Evolutionary conservation across 2,888 invertebrate genomes (phyloP), one percentile per base, ranked within the genome.

Genomic region (Cybosia mesomella): DNA sequence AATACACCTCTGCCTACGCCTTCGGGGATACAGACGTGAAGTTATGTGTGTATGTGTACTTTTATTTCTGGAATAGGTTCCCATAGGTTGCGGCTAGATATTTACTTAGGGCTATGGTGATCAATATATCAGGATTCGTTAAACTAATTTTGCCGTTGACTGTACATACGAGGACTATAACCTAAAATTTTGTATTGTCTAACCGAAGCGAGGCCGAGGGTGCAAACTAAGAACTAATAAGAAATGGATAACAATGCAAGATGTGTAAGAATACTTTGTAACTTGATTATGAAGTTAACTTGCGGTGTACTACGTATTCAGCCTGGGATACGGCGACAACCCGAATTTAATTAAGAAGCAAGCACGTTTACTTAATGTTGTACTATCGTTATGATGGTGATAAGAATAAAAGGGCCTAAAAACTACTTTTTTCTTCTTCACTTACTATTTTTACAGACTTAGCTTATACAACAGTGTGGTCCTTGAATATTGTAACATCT

Each of bases 271-370:
- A 66, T 53, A 63, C 39, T n/a, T 39, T 24, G 63, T 55, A 73
- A 78, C 63, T 76, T 79, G 59, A 77, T 79, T 77, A 79, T 68
- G 69, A 73, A 79, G 75, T 80, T 79, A 70, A 69, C 43, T 18
- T 43, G 43, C 13, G 5, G 64, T n/a, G 58, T 68, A 64, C 54
- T 58, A 72, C 77, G 77, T 79, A 76, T 68, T 55, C 18, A 24
- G 74, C 43, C 4, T 58, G 13, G 13, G 63, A 36, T 22, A 28
- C 9, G 5, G n/a, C 39, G 10, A 32, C 34, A n/a, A 58, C 49
- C 59, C 63, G 13, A 76, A 72, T 76, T 71, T 77, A 77, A 79
- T 79, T 79, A 79, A 64, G 34, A 36, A 39, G 53, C 54, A 58
- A 43, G 13, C 11, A 32, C 28, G 54, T 21, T 53, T 15, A 8